Conservation (phyloP, 2,888 invertebrate species). For the Heliconius ethilla region DNA sequence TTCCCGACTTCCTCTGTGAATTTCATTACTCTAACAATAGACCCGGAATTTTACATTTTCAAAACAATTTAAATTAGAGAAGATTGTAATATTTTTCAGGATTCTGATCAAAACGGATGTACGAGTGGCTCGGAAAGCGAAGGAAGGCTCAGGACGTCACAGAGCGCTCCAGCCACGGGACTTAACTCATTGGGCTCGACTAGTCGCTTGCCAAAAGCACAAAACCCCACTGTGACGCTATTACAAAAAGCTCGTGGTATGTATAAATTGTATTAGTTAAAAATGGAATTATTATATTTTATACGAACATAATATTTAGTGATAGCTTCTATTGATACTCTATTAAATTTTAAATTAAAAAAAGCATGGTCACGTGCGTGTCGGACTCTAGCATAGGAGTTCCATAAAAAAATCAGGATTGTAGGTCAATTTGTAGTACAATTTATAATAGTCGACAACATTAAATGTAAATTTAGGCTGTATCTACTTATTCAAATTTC, state of each 20-base stretch:
- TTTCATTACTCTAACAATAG: constrained; percentile 19
- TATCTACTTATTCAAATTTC: no score
- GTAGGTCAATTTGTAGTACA: no score
- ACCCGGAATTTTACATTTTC: neutral
- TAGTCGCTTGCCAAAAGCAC: constrained; percentile 87
- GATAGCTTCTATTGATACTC: no score
- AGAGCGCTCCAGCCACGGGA: constrained; percentile 85
- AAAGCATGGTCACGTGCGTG: no score
- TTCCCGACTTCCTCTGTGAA: no score
- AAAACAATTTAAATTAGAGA: constrained; percentile 3
- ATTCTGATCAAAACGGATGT: constrained; percentile 72
- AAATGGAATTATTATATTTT: neutral
- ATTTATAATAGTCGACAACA: no score
- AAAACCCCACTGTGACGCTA: constrained; percentile 93
- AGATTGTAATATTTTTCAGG: constrained; percentile 57
- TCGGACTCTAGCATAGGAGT: no score
- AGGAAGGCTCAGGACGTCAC: constrained; percentile 79
- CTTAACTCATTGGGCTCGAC: constrained; percentile 69
- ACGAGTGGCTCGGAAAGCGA: constrained; percentile 76
- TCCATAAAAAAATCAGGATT: no score
- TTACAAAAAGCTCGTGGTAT: constrained; percentile 94
- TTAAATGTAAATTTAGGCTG: no score
- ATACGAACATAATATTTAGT: no score
- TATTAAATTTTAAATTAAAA: no score
- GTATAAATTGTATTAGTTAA: neutral